Evolutionary conservation across 2,797 vertebrate species (phyloP).

Genomic region (Sebastes minor): DNA sequence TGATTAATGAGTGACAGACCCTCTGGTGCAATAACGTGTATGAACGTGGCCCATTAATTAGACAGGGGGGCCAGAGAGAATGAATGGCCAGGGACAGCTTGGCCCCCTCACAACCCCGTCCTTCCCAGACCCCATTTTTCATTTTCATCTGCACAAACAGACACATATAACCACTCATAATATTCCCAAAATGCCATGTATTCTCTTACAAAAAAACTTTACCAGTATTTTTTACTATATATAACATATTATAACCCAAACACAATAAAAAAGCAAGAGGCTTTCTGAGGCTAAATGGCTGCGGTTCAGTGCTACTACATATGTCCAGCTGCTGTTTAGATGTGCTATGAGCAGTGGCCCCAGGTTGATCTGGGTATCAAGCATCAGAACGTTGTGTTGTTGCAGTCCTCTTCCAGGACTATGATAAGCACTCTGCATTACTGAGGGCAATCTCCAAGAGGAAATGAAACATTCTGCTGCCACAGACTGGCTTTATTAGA

Average conservation of each 20-base stretch:
- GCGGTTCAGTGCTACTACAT: conserved; percentile 34
- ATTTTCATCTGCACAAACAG: conserved; percentile 74
- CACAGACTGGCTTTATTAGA: conserved; percentile 79
- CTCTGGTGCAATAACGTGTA: conserved; percentile 92
- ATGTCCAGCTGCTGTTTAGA: conserved; percentile 39
- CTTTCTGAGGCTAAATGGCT: conserved; percentile 18
- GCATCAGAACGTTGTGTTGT: conserved; percentile 71
- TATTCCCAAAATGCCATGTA: conserved; percentile 28
- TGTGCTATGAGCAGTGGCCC: conserved; percentile 52
- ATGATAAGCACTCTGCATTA: conserved; percentile 78
- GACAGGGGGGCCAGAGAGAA: conserved; percentile 89
- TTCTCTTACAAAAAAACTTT: neutral
- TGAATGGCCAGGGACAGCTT: conserved; percentile 86
- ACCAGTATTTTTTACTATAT: neutral
- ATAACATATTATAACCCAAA: conserved; percentile 5
- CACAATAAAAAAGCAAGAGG: conserved; percentile 12
- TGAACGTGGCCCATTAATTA: conserved; percentile 96
- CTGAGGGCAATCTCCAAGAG: conserved; percentile 78
- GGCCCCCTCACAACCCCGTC: conserved; percentile 79
- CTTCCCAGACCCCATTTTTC: conserved; percentile 75
- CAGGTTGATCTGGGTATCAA: conserved; percentile 76
- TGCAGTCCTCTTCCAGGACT: conserved; percentile 65
- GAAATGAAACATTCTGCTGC: conserved; percentile 82
- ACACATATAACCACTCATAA: conserved; percentile 54
- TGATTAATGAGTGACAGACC: conserved; percentile 99